Evolutionary conservation across 2,888 invertebrate species (phyloP).

Genomic region (Ochropleura leucogaster): DNA sequence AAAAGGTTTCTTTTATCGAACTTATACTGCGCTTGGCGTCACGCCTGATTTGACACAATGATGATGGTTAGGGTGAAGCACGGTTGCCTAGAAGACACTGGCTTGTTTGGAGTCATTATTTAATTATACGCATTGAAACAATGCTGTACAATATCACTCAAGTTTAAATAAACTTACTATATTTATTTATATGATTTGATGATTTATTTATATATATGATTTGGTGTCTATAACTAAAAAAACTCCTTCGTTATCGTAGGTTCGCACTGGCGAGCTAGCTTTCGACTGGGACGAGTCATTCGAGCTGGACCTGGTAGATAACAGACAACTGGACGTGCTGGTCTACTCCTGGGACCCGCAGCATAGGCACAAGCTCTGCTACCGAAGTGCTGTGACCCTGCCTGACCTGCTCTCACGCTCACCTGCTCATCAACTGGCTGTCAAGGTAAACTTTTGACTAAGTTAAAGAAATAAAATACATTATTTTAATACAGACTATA

Average conservation of each 20-base stretch:
- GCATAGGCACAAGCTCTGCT: constrained; percentile 98
- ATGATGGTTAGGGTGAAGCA: no score
- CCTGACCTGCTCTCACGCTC: constrained; percentile 95
- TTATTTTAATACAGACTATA: neutral
- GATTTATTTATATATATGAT: no score
- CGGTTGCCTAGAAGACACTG: neutral
- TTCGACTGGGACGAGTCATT: constrained; percentile 99
- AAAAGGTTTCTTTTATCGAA: neutral
- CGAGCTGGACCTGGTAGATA: constrained; percentile 98
- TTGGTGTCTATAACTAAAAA: neutral
- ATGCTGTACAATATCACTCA: neutral
- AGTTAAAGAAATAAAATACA: neutral
- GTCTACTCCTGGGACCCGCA: constrained; percentile 99
- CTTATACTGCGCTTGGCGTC: no score
- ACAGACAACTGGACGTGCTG: constrained; percentile 97
- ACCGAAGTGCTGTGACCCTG: constrained; percentile 96
- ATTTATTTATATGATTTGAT: no score
- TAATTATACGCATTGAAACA: neutral
- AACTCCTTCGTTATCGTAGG: constrained; percentile 75
- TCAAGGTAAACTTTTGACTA: constrained; percentile 92
- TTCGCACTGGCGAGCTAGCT: constrained; percentile 98
- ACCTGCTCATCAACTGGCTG: constrained; percentile 96
- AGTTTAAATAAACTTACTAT: no score
- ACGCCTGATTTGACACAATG: no score
- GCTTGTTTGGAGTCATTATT: neutral